phyloP scores from a whole-genome alignment of 2,797 vertebrate species.

The Todus mexicanus region DNA sequence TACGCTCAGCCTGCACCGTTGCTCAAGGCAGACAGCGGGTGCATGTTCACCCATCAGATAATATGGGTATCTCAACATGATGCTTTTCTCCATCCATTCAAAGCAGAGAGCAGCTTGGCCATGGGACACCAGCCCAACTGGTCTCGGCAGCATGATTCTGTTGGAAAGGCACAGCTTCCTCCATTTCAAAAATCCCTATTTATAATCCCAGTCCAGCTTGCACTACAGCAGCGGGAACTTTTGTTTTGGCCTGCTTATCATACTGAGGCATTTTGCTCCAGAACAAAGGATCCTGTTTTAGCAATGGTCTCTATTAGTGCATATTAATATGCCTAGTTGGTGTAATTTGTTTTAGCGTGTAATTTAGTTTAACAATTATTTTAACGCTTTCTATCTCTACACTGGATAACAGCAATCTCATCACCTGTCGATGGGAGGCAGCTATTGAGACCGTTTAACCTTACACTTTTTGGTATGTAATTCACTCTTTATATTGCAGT shows the following conservation, averaged over 20 bases:
- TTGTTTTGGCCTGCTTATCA: conserved; percentile 32
- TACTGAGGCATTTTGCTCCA: conserved; percentile 28
- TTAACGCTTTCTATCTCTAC: conserved; percentile 19
- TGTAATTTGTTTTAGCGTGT: conserved; percentile 24
- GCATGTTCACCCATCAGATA: not conserved
- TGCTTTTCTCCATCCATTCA: not conserved
- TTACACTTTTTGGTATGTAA: not conserved
- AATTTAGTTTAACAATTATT: conserved; percentile 45
- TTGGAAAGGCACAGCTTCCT: conserved; percentile 1
- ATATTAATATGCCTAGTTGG: conserved; percentile 21
- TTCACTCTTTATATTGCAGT: not conserved
- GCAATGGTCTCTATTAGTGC: conserved; percentile 25
- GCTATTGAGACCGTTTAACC: conserved; percentile 1
- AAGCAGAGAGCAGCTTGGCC: not conserved
- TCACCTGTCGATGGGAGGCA: not conserved
- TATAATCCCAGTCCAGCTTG: conserved; percentile 15
- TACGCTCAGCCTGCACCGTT: not conserved
- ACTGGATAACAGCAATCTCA: not conserved
- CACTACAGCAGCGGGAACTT: not conserved
- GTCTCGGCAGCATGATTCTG: not conserved
- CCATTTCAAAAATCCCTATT: not conserved
- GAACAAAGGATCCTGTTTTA: conserved; percentile 55
- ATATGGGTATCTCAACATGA: not conserved
- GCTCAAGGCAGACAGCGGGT: not conserved
- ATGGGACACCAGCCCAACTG: not conserved